Evolutionary conservation across 2,888 invertebrate genomes (phyloP).

Genomic region (Chouioia cunea): DNA sequence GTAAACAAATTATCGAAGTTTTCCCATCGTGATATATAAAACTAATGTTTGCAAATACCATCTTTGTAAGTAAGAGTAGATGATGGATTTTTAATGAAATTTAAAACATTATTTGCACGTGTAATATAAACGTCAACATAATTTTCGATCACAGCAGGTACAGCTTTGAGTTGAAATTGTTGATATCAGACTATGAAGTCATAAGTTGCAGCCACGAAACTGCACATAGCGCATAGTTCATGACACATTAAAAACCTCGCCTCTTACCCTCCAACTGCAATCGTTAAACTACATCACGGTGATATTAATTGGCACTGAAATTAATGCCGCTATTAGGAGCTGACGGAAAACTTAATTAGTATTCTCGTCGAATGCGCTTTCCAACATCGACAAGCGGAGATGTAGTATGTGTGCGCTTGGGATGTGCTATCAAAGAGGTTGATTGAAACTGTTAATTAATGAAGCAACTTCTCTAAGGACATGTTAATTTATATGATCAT

Average conservation of each 20-base stretch:
- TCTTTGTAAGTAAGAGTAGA: too few species aligned
- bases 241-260: constrained; percentile 15
- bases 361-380: constrained; percentile 6
- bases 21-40: too few species aligned
- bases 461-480: too few species aligned
- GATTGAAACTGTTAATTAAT: too few species aligned
- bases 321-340: constrained; percentile 28
- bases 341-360: constrained; percentile 34
- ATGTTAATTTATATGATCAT: too few species aligned
- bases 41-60: too few species aligned
- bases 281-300: constrained; percentile 20
- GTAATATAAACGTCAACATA: neutral
- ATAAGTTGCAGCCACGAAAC: neutral
- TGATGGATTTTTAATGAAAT: too few species aligned
- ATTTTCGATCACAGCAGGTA: neutral
- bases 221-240: constrained; percentile 4
- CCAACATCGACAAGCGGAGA: constrained; percentile 15
- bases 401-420: neutral
- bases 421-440: too few species aligned
- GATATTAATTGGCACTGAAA: constrained; percentile 30
- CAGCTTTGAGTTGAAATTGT: constrained; percentile 1
- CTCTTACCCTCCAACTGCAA: neutral
- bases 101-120: too few species aligned
- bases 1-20: too few species aligned
- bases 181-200: neutral